These are phyloP conservation scores for Tigriopus japonicus DNA, from an alignment of 1,140 invertebrate species.

Conservation along the genomic window DNA sequence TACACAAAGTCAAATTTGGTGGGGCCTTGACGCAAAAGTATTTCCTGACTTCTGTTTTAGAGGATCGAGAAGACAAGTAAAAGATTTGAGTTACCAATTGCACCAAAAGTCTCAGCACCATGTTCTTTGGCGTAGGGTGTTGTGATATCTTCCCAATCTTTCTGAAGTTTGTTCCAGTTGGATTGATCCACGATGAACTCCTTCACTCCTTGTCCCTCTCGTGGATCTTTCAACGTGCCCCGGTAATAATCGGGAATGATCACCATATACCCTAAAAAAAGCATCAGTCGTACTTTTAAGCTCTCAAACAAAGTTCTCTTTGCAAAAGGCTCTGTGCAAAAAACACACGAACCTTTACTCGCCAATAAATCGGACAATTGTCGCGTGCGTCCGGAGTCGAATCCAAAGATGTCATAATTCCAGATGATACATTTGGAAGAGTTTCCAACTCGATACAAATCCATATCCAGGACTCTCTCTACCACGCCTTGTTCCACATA, in stretches of 20 bases:
- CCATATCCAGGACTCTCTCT: background rate
- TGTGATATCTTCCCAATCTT: background rate
- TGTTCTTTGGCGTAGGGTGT: background rate
- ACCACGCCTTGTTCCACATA: background rate
- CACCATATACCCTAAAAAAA: background rate
- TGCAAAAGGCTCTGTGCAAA: background rate
- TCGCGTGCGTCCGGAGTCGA: background rate
- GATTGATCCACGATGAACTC: background rate
- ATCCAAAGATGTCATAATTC: constrained; percentile 6
- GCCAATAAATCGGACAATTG: background rate
- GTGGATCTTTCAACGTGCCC: background rate
- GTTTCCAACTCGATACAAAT: background rate
- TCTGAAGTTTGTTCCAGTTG: background rate
- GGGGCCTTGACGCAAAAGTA: too few relatives aligned
- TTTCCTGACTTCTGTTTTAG: too few relatives aligned
- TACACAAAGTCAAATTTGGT: too few relatives aligned
- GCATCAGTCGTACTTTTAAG: too few relatives aligned
- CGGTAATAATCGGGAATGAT: background rate
- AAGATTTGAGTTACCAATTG: constrained; percentile 4
- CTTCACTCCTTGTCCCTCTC: background rate
- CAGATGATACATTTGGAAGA: background rate
- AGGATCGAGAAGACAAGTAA: too few relatives aligned
- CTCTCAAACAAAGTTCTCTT: too few relatives aligned
- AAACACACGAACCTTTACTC: background rate
- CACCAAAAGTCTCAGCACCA: background rate